Conservation (phyloP, 1,140 invertebrate species). For the Drosophila varians region DNA sequence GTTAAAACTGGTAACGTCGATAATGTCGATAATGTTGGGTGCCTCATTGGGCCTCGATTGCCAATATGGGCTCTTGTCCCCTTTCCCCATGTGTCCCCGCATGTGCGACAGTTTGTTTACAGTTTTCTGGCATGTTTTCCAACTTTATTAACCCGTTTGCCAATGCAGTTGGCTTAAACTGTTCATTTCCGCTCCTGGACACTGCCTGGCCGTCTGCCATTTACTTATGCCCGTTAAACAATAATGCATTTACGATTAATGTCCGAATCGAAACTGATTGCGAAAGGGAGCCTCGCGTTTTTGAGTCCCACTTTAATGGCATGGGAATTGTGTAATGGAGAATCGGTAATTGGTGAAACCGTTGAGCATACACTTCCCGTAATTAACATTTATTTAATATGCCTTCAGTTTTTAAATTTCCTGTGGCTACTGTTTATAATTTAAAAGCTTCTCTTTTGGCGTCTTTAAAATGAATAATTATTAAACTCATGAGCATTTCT, state of each 20-base stretch:
- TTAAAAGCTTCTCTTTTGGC: no score
- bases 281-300: neutral
- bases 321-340: conserved; percentile 8
- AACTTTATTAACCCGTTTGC: conserved; percentile 16
- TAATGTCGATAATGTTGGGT: conserved; percentile 45
- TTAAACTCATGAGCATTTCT: no score
- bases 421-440: neutral
- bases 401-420: neutral
- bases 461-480: no score
- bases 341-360: conserved; percentile 36
- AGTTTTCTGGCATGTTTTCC: conserved; percentile 17
- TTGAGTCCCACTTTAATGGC: conserved; percentile 1
- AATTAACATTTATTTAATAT: conserved; percentile 14
- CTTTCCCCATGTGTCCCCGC: no score
- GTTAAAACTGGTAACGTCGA: conserved; percentile 5
- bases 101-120: conserved; percentile 21
- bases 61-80: conserved; percentile 1
- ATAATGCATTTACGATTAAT: conserved; percentile 51
- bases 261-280: conserved; percentile 1
- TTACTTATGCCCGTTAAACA: conserved; percentile 55
- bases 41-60: conserved; percentile 12
- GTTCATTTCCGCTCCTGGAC: conserved; percentile 27
- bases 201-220: conserved; percentile 16
- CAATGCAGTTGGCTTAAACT: conserved; percentile 32
- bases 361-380: conserved; percentile 13